Base-by-base conservation (phyloP, 2,113 vertebrate genomes). In the Isurus oxyrinchus region DNA sequence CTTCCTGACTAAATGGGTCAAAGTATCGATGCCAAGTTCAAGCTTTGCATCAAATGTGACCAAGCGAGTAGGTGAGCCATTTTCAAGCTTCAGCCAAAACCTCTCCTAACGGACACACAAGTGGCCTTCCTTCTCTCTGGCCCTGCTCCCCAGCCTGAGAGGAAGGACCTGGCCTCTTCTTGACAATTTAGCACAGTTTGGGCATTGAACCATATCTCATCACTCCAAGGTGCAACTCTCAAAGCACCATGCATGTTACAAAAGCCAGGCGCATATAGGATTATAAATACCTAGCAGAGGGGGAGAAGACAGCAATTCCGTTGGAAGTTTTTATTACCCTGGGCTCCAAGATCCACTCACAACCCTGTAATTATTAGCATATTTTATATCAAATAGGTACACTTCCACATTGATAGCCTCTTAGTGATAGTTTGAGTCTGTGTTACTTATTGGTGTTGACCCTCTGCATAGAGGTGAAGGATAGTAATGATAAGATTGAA, bases 1-100 rank as follows among this genome's bases (percentile, higher is more conserved):
- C 96, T 66, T 61, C 96, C 96, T 96, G 55, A 93, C 96, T 96
- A 94, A 40, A 19, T 63, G 59, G 90, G 40, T 63, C 19, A 35
- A 94, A 0, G 59, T 6, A 19, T 94, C 14, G 8, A 27, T 21
- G 13, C 1, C 2, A 35, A 93, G 25, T 66, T 3, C 25, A 6
- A 35, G 86, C 86, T 44, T 90, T 44, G 59, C 55, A 19, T 11
- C 57, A 91, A 16, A 59, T 57, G 57, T 16, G 88, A 59, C 88
- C 27, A 91, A 91, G 31, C 59, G 27, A n/a, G 10, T 49, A 0
- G 55, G 31, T 19, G 2, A 88, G 10, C 10, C 57, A 19, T 91
- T 59, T 13, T 27, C 88, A 55, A 55, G 53, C 19, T 57, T 57
- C 76, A 40, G 0, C 76, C 40, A 4, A 84, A 44, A 84, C 14